Evolutionary conservation across 2,888 invertebrate species (phyloP), one percentile per base, ranked within the genome.

Genomic region (Archips xylosteana): DNA sequence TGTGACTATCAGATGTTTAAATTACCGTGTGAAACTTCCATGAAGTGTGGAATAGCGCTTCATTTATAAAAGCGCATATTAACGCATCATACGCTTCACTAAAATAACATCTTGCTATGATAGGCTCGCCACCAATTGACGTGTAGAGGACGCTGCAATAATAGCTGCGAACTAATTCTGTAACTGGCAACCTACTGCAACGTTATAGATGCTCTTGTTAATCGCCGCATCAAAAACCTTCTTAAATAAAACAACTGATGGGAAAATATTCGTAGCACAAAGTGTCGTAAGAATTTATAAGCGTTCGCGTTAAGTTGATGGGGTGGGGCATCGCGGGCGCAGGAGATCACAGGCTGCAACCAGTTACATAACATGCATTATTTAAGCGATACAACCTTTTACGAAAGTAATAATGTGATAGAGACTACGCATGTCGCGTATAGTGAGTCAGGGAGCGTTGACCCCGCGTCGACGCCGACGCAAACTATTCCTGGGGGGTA

Each of bases 361-460:
- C 87, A 90, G 91, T 92, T 92, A 91, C 91, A 91, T 94, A 92
- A 92, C 92, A 90, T 92, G 90, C 92, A 92, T 92, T 93, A 92
- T 93, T 92, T 90, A 92, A 93, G 87, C 88, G 87, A 88, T 88
- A 89, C 89, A 90, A 89, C 92, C 92, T 91, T 92, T 91, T 92
- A 92, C 87, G 92, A 94, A 93, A 93, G 91, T 91, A 92, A 91
- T 92, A 92, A 90, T 89, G 90, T 92, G 89, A 92, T 92, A 91
- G 90, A 89, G 86, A 86, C 86, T 89, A 87, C 89, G 86, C 87
- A 86, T 88, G 90, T 91, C 89, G 89, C 89, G 84, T 84, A 83
- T 85, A 84, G 87, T 92, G 93, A 93, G 80, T 93, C 93, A 92
- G 84, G 82, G 79, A 78, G 85, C 92, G 87, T 85, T 92, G 92